Conservation (phyloP, 2,888 invertebrate species). For the Drosophila maculinotata region DNA sequence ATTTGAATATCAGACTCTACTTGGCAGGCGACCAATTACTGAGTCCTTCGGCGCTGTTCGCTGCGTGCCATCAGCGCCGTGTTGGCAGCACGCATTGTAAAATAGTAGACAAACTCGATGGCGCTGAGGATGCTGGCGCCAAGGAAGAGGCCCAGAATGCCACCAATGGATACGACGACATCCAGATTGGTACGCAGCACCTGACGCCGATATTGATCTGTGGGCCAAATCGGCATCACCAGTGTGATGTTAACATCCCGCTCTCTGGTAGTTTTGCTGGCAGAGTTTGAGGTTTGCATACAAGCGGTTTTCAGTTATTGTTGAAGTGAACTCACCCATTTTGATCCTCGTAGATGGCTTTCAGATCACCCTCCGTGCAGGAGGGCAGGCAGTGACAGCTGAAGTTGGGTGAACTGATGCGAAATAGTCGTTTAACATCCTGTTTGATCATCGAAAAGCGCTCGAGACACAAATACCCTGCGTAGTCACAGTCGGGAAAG, state of each 20-base stretch:
- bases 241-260: conserved; percentile 63
- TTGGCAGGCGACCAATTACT: conserved; percentile 42
- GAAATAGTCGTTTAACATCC: conserved; percentile 85
- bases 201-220: conserved; percentile 85
- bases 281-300: background rate
- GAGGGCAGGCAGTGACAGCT: conserved; percentile 89
- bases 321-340: conserved; percentile 37
- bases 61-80: conserved; percentile 29
- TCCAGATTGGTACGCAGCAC: conserved; percentile 85
- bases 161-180: conserved; percentile 87
- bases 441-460: conserved; percentile 56
- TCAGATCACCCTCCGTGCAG: conserved; percentile 89
- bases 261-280: conserved; percentile 44
- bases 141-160: conserved; percentile 87
- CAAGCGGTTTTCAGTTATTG: background rate
- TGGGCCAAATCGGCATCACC: conserved; percentile 81
- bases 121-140: conserved; percentile 88
- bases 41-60: background rate
- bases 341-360: conserved; percentile 81
- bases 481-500: conserved; percentile 86
- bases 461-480: conserved; percentile 88
- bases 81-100: conserved; percentile 84
- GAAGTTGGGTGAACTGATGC: conserved; percentile 17
- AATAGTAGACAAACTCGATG: conserved; percentile 87
- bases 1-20: background rate